Evolutionary conservation across 30 jellyfish, hydroid and myxozoan species (phyloP).

Genomic region (Mastigias papua): DNA sequence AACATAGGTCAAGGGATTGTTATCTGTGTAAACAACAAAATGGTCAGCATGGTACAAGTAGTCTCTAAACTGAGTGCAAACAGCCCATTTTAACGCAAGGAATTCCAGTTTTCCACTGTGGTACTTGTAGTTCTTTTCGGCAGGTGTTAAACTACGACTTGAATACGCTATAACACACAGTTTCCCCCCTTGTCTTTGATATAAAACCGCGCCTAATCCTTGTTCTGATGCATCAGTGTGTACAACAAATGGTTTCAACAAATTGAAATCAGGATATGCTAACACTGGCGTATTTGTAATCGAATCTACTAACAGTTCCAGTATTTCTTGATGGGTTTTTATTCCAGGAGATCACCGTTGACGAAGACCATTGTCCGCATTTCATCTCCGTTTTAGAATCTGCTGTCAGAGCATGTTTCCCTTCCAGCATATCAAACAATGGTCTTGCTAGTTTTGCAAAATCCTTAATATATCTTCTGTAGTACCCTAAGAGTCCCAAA

Average conservation of each 20-base stretch:
- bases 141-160: slow-evolving; percentile 48
- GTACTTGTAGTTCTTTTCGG: slow-evolving; percentile 45
- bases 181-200: slow-evolving; percentile 39
- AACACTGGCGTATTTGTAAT: slow-evolving; percentile 41
- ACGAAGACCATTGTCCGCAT: slow-evolving; percentile 47
- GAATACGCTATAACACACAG: slow-evolving; percentile 58
- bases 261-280: slow-evolving; percentile 59
- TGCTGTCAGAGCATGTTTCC: slow-evolving; percentile 19
- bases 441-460: slow-evolving; percentile 43
- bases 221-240: slow-evolving; percentile 67
- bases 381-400: background rate
- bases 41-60: slow-evolving; percentile 30
- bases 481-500: slow-evolving; percentile 57
- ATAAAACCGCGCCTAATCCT: slow-evolving; percentile 58
- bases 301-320: slow-evolving; percentile 23
- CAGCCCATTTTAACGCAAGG: slow-evolving; percentile 60
- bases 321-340: slow-evolving; percentile 33
- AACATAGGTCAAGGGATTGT: slow-evolving; percentile 53
- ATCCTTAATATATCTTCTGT: slow-evolving; percentile 42
- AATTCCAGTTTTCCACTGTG: slow-evolving; percentile 61
- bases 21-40: slow-evolving; percentile 48
- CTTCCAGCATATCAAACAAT: slow-evolving; percentile 26
- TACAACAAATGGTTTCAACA: slow-evolving; percentile 8
- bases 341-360: slow-evolving; percentile 27
- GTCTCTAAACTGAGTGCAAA: slow-evolving; percentile 28